Conservation (phyloP, 2,888 invertebrate genomes). For the Lingula anatina region DNA sequence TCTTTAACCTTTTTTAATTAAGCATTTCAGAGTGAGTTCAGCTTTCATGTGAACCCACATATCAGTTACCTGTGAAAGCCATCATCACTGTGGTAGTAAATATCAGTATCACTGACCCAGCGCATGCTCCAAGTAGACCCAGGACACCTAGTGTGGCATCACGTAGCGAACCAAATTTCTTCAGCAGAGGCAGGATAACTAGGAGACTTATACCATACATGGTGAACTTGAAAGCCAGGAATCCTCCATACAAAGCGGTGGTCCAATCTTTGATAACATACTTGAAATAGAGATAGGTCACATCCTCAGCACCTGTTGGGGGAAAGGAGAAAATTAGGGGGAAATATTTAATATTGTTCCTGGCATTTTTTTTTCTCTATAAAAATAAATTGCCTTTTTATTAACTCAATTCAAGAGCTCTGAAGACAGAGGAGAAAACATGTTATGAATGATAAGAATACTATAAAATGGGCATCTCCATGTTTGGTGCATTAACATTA, state of each 20-base stretch:
- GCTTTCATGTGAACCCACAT: no score
- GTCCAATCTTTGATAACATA: no score
- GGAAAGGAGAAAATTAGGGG: not conserved
- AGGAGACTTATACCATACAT: constrained; percentile 53
- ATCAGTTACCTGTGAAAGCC: constrained; percentile 51
- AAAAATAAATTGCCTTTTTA: no score
- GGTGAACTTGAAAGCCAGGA: constrained; percentile 56
- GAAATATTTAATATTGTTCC: not conserved
- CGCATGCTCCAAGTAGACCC: constrained; percentile 48
- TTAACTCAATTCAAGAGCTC: no score
- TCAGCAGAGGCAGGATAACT: constrained; percentile 37
- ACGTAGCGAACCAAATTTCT: constrained; percentile 17
- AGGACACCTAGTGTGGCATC: constrained; percentile 47
- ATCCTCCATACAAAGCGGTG: constrained; percentile 65
- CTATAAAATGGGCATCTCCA: no score
- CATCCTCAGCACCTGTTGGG: constrained; percentile 68
- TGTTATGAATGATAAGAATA: no score
- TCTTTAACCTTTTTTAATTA: no score
- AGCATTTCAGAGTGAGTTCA: no score
- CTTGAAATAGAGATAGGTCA: constrained; percentile 73
- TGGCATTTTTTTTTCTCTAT: no score
- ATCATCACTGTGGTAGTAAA: constrained; percentile 36
- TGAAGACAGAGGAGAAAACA: no score
- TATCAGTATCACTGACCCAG: constrained; percentile 43
- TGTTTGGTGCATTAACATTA: no score